Conservation (phyloP, 2,113 vertebrate genomes). For the Dolichotis patagonum region DNA sequence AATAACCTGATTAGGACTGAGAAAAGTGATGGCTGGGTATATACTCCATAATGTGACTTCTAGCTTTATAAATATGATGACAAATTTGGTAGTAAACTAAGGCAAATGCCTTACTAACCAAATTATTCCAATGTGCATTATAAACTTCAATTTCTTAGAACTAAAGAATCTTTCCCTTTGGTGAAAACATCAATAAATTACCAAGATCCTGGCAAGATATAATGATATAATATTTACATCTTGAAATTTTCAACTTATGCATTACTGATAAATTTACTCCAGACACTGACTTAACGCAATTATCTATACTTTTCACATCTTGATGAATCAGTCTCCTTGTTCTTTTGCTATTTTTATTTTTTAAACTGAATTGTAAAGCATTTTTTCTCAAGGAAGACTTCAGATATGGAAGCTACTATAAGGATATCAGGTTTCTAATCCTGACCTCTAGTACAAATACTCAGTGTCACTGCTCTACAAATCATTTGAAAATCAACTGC, state of each 20-base stretch:
- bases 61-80: no score
- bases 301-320: background rate
- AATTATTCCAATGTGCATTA: no score
- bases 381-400: constrained; percentile 16
- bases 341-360: background rate
- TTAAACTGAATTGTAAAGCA: background rate
- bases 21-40: no score
- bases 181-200: constrained; percentile 30
- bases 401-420: constrained; percentile 44
- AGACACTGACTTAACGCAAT: background rate
- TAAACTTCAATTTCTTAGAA: no score
- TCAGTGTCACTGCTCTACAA: constrained; percentile 85
- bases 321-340: constrained; percentile 68
- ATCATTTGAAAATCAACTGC: no score
- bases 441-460: constrained; percentile 86
- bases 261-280: constrained; percentile 34
- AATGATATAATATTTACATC: background rate
- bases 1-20: background rate
- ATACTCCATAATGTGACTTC: no score
- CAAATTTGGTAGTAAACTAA: no score
- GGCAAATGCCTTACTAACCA: no score
- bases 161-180: no score
- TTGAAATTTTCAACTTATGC: background rate
- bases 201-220: background rate
- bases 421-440: constrained; percentile 73